Evolutionary conservation across 2,113 vertebrate species (phyloP).

Genomic region (Varanus salvator): DNA sequence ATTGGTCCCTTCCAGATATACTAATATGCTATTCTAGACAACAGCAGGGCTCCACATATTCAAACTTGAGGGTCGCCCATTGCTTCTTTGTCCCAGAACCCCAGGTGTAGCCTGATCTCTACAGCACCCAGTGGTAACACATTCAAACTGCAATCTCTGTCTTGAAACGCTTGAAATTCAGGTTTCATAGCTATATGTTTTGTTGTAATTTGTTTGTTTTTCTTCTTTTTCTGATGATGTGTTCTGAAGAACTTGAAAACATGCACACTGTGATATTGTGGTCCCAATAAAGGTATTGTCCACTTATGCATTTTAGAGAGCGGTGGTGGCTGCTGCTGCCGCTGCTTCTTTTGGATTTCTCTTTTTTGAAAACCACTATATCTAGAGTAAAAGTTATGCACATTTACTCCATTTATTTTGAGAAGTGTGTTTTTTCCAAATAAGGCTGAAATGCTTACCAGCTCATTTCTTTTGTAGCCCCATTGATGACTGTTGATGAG

Average conservation of each 20-base stretch:
- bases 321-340: neutral
- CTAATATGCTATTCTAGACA: too few relatives aligned
- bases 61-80: too few relatives aligned
- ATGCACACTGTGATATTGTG: neutral
- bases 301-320: neutral
- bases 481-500: conserved; percentile 33
- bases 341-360: neutral
- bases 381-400: neutral
- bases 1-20: too few relatives aligned
- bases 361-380: neutral
- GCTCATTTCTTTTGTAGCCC: conserved; percentile 57
- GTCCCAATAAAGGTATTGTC: neutral
- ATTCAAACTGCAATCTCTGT: too few relatives aligned
- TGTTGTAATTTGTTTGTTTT: neutral
- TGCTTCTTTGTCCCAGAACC: too few relatives aligned
- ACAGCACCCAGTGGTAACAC: too few relatives aligned
- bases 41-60: too few relatives aligned
- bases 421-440: conserved; percentile 26
- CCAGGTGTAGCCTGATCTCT: too few relatives aligned
- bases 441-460: conserved; percentile 41
- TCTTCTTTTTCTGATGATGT: neutral
- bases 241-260: neutral
- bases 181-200: too few relatives aligned
- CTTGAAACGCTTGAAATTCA: too few relatives aligned
- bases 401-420: neutral